A percentile compares a stretch with the other conserved stretches of the same genome.
Conservation (phyloP, 2,797 vertebrate genomes). For the Scolopax bukidnonensis region DNA sequence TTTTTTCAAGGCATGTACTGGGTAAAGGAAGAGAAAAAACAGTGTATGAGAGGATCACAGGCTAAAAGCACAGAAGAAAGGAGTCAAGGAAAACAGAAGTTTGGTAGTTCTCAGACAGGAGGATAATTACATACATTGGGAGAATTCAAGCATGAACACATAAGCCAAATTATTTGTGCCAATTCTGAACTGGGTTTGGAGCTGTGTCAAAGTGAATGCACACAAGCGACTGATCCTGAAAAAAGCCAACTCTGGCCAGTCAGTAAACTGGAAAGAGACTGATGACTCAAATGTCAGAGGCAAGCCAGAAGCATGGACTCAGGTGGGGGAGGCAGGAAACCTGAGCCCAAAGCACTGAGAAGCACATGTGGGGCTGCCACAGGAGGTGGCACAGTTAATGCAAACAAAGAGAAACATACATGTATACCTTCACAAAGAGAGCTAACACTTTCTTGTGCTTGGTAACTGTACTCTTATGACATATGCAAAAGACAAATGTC, state of each 20-base stretch:
- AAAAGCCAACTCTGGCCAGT: background rate
- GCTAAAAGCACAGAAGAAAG: background rate
- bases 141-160: background rate
- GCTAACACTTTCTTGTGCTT: background rate
- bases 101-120: background rate
- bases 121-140: background rate
- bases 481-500: background rate
- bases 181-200: background rate
- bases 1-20: background rate
- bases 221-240: background rate
- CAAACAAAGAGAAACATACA: background rate
- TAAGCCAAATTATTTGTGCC: background rate
- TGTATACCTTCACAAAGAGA: background rate
- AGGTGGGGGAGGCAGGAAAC: background rate
- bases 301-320: background rate
- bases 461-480: background rate
- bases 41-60: background rate
- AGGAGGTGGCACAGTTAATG: background rate
- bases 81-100: background rate
- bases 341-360: rapidly evolving
- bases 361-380: background rate
- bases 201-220: background rate
- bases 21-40: background rate
- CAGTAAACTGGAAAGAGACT: background rate
- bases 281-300: background rate